Conservation (phyloP, 2,797 vertebrate species). For the Lepilemur septentrionalis region DNA sequence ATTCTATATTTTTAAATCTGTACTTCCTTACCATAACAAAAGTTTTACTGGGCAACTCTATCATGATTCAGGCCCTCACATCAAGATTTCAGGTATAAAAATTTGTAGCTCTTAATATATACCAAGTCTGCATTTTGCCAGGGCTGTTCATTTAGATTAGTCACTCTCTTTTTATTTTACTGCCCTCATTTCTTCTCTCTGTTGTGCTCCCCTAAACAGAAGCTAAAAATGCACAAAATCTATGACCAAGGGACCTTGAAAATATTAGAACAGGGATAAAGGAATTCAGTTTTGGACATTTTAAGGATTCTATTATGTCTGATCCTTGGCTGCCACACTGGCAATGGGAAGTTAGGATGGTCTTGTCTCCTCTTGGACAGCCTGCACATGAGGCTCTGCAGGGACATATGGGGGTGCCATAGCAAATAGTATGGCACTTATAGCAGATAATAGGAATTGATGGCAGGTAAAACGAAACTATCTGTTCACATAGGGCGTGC, state of each 20-base stretch:
- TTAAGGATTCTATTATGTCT: not conserved
- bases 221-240: constrained; percentile 25
- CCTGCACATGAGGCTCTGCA: not conserved
- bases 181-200: not conserved
- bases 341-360: not conserved
- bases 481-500: not conserved
- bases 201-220: not conserved
- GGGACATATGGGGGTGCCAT: rapidly evolving
- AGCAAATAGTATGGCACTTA: not conserved
- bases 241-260: not conserved
- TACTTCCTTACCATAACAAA: not conserved
- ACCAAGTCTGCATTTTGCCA: not conserved
- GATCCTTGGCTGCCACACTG: not conserved
- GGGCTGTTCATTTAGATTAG: not conserved
- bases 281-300: not conserved
- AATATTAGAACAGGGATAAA: not conserved
- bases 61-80: not conserved
- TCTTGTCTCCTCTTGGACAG: not conserved
- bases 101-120: not conserved
- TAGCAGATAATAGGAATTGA: not conserved
- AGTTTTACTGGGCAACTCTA: not conserved
- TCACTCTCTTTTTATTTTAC: not conserved
- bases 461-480: not conserved
- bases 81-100: constrained; percentile 8
- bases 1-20: not conserved